Evolutionary conservation across 2,797 vertebrate genomes (phyloP), one percentile per base, ranked within the genome.

Genomic region (Gastrophryne carolinensis): DNA sequence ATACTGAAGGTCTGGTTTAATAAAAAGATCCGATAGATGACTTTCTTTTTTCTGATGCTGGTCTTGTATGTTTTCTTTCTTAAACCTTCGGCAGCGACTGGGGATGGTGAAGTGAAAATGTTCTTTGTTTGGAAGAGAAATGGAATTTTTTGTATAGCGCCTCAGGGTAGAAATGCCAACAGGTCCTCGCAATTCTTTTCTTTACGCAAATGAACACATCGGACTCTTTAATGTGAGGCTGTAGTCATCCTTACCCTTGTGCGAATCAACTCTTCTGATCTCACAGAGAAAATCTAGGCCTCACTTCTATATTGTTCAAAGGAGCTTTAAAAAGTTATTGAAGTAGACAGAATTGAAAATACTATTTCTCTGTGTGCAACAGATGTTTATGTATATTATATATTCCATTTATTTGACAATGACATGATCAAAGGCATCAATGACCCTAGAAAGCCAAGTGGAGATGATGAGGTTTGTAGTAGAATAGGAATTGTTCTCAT

Each of bases 161-260:
- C 57, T 41, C 71, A 15, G 50, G 71, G 60, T 56, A 44, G 21
- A 56, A 21, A 73, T 64, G 71, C 50, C 71, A 73, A 64, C 47
- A 56, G 71, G 71, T 73, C 71, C 34, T 26, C 41, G 35, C 49
- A 64, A 54, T 64, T 56, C 71, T 63, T 65, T 65, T 54, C 61
- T 35, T 73, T 65, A 65, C 26, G 50, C 71, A 73, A 73, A 73
- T 73, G 71, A 73, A 64, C 47, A 73, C 62, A 57, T 54, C 9
- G 17, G 37, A 56, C 39, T 54, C 71, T 73, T 73, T 73, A 63
- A 65, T 64, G 60, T 73, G 35, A 73, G 39, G 57, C 66, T 56
- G 52, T 69, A 69, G 66, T 56, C 17, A 53, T 57, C 52, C 56
- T 32, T 56, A 34, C 32, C 12, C 34, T 69, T 65, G 50, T 73